A percentile compares a stretch with the other conserved stretches of the same genome.
Evolutionary conservation across 2,888 invertebrate genomes (phyloP).

Genomic region (Tachystola acroxantha): DNA sequence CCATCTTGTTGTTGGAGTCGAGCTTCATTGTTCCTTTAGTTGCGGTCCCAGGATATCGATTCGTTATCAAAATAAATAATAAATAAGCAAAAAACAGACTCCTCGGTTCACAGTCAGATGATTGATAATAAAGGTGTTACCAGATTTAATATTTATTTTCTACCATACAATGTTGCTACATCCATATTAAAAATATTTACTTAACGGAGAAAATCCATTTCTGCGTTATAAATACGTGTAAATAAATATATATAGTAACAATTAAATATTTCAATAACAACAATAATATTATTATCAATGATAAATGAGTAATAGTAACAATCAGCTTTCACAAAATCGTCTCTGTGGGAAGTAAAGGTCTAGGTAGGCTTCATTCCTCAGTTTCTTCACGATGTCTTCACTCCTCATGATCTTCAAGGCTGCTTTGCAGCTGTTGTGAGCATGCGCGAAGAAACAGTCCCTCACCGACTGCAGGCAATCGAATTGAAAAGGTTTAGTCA

Average conservation of each 20-base stretch:
- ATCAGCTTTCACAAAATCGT: conserved; percentile 43
- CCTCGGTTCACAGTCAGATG: conserved; percentile 50
- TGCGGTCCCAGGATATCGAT: conserved; percentile 34
- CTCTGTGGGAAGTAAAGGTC: conserved; percentile 68
- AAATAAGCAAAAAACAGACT: conserved; percentile 27
- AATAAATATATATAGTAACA: background rate
- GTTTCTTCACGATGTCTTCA: conserved; percentile 65
- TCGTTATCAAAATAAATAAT: conserved; percentile 58
- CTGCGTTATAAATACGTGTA: no score
- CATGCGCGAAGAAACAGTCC: conserved; percentile 71
- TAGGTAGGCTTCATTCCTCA: conserved; percentile 68
- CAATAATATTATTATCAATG: background rate
- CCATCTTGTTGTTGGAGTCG: conserved; percentile 72
- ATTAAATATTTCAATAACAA: no score
- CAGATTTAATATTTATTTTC: background rate
- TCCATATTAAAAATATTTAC: no score
- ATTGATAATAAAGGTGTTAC: conserved; percentile 25
- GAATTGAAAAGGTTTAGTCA: no score
- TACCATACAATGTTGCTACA: background rate
- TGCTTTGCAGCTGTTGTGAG: conserved; percentile 71
- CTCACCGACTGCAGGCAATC: conserved; percentile 58
- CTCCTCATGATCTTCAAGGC: conserved; percentile 70
- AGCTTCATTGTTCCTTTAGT: conserved; percentile 55
- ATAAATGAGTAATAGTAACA: conserved; percentile 7
- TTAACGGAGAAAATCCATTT: no score